Evolutionary conservation across 1,140 invertebrate species (phyloP), one percentile per base, ranked within the genome.

Genomic region (Lepidurus packardi): DNA sequence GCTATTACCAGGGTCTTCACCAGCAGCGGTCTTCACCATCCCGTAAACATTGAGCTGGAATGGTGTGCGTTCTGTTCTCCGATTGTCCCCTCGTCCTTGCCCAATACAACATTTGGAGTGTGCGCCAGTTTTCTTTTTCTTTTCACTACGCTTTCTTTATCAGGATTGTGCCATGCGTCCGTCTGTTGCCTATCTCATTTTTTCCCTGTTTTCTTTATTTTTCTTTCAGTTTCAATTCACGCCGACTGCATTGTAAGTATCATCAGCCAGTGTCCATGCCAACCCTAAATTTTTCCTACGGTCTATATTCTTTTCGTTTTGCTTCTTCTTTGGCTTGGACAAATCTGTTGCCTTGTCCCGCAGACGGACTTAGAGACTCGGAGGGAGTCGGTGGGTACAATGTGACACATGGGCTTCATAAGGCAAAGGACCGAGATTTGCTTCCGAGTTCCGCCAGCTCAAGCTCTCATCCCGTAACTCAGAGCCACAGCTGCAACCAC

Each of bases 1-100:
- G 76, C 9, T 47, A 77, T 24, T 77, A 53, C 44, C 76, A 77
- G 53, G 76, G 76, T 7, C 44, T 53, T 65, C 76, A 77, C n/a
- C 76, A 77, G 44, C 45, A 65, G 76, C 53, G 53, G 21, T 7
- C 53, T n/a, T n/a, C 53, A 21, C 16, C 16, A n/a, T 65, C 16
- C 21, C 53, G 21, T 7, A 65, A 65, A 65, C 53, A 9, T 21
- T 65, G 21, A 65, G 34, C 34, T 34, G 34, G 53, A 47, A 47
- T 21, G 21, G 0, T 65, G 53, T 10, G 45, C 45, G 16, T 47
- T 65, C 53, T 34, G 34, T 65, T 65, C 9, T 65, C 53, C 45
- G 45, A 34, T 34, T 65, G 21, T 65, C 13, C 21, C 53, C 9
- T 65, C 16, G 8, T 16, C 21, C 21, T 65, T 11, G 7, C 53